Evolutionary conservation across 2,113 vertebrate genomes (phyloP), one percentile per base, ranked within the genome.

Genomic region (Vombatus ursinus): DNA sequence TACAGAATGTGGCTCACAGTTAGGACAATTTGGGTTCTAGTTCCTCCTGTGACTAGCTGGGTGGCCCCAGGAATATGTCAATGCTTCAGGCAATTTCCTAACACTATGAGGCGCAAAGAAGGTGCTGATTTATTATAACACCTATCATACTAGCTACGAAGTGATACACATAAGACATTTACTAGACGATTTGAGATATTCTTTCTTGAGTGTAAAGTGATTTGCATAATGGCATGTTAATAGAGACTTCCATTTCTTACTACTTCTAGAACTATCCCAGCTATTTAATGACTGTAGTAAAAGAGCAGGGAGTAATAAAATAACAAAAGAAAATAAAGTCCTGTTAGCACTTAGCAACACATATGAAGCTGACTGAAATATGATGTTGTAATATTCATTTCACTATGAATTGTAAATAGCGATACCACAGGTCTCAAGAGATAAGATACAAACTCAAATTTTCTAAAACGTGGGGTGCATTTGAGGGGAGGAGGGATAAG

Each of bases 401-500:
- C 95, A 94, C 93, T 96, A 90, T 49, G 95, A 96, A 94, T 96
- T 96, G 95, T 97, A 93, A 93, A 95, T 31, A 90, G 97, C 53
- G 93, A 89, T 89, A 91, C 57, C 11, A 0, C 44, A 84, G 49
- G 44, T 91, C 97, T 96, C 96, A 26, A 47, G 97, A 95, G 97
- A 96, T 8, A 31, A 52, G 91, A 96, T 94, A 95, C 48, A 97
- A 52, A 53, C 94, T 96, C 53, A 84, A 44, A n/a, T 84, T 84
- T 44, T 84, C 68, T 84, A 84, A 84, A 84, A 44, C 23, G 68
- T 44, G 7, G n/a, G 14, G 31, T n/a, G 14, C 37, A 19, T 1
- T 77, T 1, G 2, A 84, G n/a, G 68, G 68, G n/a, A 84, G 19
- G 68, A 44, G 3, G 28, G 57, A 68, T 68, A 37, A 37, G 16